Conservation (phyloP, 2,113 vertebrate species). For the Megaleporinus macrocephalus region DNA sequence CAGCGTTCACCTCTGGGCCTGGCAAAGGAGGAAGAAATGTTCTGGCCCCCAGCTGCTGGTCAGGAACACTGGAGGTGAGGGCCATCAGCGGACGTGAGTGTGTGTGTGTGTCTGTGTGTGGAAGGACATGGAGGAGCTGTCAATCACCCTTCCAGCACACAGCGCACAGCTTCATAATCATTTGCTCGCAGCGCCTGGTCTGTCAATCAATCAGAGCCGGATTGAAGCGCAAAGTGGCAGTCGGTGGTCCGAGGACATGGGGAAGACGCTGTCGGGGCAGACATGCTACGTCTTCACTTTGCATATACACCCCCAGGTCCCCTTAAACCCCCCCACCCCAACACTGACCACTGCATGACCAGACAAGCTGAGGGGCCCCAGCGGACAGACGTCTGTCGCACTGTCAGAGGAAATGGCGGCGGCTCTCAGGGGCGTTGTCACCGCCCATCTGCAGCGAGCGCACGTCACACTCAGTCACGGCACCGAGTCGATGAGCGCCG, state of each 20-base stretch:
- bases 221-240: conserved; percentile 42
- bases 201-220: conserved; percentile 65
- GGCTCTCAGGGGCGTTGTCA: conserved; percentile 11
- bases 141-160: conserved; percentile 49
- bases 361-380: not conserved
- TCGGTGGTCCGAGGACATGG: conserved; percentile 33
- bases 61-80: conserved; percentile 24
- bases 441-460: conserved; percentile 45
- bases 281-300: conserved; percentile 33
- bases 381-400: conserved; percentile 35
- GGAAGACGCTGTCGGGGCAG: conserved; percentile 19
- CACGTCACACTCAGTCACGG: conserved; percentile 54
- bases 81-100: not conserved
- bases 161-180: conserved; percentile 43
- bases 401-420: conserved; percentile 41
- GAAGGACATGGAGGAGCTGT: conserved; percentile 40
- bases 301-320: not conserved
- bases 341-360: conserved; percentile 10
- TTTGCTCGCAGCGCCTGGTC: conserved; percentile 55
- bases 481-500: conserved; percentile 27
- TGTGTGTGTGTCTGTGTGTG: conserved; percentile 3
- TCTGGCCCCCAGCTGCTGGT: conserved; percentile 20
- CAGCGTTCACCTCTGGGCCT: conserved; percentile 17
- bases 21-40: conserved; percentile 3
- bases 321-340: conserved; percentile 1